phyloP scores from a whole-genome alignment of 1,140 invertebrate species.

The Pemphigus obesinymphae region DNA sequence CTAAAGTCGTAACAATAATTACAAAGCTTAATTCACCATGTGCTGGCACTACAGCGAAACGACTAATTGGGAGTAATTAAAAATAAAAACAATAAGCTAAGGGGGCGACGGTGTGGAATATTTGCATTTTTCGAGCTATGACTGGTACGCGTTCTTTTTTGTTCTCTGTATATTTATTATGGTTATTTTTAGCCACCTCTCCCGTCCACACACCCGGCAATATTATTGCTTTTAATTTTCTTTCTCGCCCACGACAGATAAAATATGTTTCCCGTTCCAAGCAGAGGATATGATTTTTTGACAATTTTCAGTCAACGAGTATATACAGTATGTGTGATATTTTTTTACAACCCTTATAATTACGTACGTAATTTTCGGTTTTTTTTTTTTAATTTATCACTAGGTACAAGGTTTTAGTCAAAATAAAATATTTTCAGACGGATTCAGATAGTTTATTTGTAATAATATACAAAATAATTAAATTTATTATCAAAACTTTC shows the following conservation, averaged over 20 bases:
- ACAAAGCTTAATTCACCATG: conserved; percentile 1
- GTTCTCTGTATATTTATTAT: conserved; percentile 1
- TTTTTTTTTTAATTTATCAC: background rate
- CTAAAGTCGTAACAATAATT: background rate
- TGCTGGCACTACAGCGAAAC: background rate
- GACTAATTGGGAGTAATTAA: conserved; percentile 34
- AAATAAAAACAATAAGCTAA: conserved; percentile 7
- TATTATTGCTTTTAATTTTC: background rate
- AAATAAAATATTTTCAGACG: no score
- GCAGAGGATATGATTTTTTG: background rate
- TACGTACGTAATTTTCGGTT: background rate
- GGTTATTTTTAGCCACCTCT: background rate
- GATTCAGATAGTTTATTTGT: no score
- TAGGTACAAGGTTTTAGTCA: no score
- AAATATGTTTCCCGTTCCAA: background rate
- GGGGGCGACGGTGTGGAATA: background rate
- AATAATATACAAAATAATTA: no score
- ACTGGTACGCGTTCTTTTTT: background rate
- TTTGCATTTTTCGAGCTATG: conserved; percentile 24
- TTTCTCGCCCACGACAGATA: background rate
- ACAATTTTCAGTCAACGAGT: background rate
- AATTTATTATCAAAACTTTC: no score
- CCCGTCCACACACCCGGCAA: no score
- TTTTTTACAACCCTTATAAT: no score
- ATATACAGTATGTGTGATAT: no score